Base-by-base conservation (phyloP, 2,888 invertebrate genomes). In the Aplocera efformata region DNA sequence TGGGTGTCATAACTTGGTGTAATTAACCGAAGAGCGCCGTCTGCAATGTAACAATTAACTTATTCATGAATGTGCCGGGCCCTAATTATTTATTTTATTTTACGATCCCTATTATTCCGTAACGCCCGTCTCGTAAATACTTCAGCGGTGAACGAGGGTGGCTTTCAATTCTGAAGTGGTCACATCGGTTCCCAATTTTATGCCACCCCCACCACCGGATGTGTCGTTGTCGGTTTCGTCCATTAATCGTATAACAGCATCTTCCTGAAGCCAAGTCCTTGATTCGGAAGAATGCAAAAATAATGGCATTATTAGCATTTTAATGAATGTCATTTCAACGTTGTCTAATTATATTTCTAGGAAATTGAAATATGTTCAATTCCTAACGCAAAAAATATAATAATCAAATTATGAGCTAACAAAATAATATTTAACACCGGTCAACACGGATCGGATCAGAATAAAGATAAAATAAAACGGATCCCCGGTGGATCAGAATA, bases 21-120 rank as follows among this genome's bases (percentile, higher is more conserved):
- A 52, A 55, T 55, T 48, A 53, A 53, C 42, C 43, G 35, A 27
- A 48, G 36, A 53, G 51, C 48, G 50, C 56, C 54, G 60, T 67
- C 66, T 74, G 78, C 74, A 77, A 60, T 67, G 70, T 64, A 57
- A 73, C 74, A 75, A 75, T 82, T 80, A 79, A 79, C 71, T 84
- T 79, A 84, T 84, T 85, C 83, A 85, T 82, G 82, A 82, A 74
- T 74, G 69, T 69, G 65, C 77, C 60, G 58, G 65, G 67, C 64
- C 71, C 72, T 81, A 83, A 84, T 84, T 84, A 85, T 84, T 84
- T 83, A 84, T 80, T 83, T 83, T 83, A 84, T 81, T 85, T 85
- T 84, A 85, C 74, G 82, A 77, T 61, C 64, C 68, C 82, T 75
- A 79, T 85, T 82, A 83, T 78, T 77, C 73, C 64, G 73, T 73